Base-by-base conservation (phyloP, 1,140 invertebrate genomes). In the Drosophila ironensis region DNA sequence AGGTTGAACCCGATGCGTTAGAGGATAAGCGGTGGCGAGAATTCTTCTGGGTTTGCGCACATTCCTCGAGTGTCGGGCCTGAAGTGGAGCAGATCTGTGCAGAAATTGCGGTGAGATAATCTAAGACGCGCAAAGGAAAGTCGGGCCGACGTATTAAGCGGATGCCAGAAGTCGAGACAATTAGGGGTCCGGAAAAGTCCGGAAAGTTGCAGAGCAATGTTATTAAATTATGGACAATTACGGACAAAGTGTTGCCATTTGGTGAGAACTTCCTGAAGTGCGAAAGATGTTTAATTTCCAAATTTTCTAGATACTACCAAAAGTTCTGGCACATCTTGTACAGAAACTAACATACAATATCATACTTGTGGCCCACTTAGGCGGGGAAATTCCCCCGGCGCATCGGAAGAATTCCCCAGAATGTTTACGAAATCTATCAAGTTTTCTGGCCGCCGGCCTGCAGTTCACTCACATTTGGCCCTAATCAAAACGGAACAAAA, bases 401-500 rank as follows among this genome's bases (percentile, higher is more conserved):
- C 52, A 57, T 63, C 41, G 56, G 24, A 28, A 61, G 59, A 63
- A 63, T 63, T 63, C 59, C 56, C 59, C 59, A 63, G 59, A 63
- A 63, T 68, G 48, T 67, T 67, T 38, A 67, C 63, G 61, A 68
- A 68, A 69, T 68, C 71, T 75, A 75, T 80, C 66, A 81, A 53
- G 69, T 76, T 56, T 44, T 66, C 60, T 66, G 40, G 56, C 19
- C 40, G 45, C 41, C 44, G 17, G 53, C 30, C 47, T 33, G 46
- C 64, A 73, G 76, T 80, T 80, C 76, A 81, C 53, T 81, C 77
- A 81, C 76, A 68, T 82, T 81, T 81, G 76, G 77, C 77, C 77
- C 75, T 82, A 76, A 81, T 76, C 77, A 82, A 81, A 82, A 70
- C 77, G 74, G 72, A 75, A 72, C 76, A 82, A 63, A 82, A 72